Evolutionary conservation across 1,140 invertebrate genomes (phyloP), one percentile per base, ranked within the genome.

Genomic region (Asbolus verrucosus): DNA sequence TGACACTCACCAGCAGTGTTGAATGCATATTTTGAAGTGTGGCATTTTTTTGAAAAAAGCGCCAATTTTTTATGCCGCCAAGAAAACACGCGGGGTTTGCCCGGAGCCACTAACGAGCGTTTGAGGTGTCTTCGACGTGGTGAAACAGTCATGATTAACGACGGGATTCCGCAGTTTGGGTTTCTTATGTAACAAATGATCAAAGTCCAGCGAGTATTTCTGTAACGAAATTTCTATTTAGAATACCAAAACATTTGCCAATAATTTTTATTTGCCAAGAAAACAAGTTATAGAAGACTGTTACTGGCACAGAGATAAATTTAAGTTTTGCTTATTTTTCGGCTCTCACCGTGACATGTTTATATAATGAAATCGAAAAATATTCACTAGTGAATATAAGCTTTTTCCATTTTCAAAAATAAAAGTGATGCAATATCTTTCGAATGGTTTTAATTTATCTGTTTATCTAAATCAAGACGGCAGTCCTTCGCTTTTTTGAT

Each of bases 101-200:
- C n/a, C n/a, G n/a, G n/a, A n/a, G 27, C 4, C 4, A 30, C 27
- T 30, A 30, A 30, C 27, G 27, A 30, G 27, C 27, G 27, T 30
- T 30, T 30, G 4, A 30, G 9, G 27, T 30, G 27, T 8, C 27
- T 4, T 30, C 27, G 4, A 5, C 33, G 6, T 6, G 33, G 33
- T n/a, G 27, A 11, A 36, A 2, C 33, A 39, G 4, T 36, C 59
- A 16, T 18, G 16, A 62, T 19, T 41, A 31, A 3, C 9, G 33
- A 63, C 9, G 61, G 61, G 61, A 63, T 63, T 63, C 61, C 61
- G 61, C 24, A 63, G 61, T 39, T 39, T 63, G 24, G 61, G 24
- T 41, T 18, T 39, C 24, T 63, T 63, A 63, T 39, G 39, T 21
- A 63, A 63, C 36, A 8, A 11, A 24, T 41, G 61, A 33, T 24